Percentiles rank a stretch among this genome's conserved stretches.
phyloP scores from a whole-genome alignment of 2,797 vertebrate species.

The Harpagifer antarcticus region DNA sequence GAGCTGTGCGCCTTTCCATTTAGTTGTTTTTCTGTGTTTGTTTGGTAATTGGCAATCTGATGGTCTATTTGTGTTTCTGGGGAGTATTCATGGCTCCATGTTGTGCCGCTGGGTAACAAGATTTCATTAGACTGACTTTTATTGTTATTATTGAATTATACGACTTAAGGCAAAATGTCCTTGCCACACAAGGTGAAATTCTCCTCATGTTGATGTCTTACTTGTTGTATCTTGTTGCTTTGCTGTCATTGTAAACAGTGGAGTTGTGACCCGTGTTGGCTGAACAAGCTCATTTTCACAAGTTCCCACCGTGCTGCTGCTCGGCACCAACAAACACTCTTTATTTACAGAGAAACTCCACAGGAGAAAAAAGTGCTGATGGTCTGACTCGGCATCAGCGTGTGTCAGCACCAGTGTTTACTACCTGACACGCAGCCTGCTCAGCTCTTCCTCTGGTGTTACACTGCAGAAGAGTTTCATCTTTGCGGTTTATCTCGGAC shows the following conservation, averaged over 20 bases:
- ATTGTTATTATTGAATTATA: conserved; percentile 1
- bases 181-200: conserved; percentile 1
- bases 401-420: conserved; percentile 65
- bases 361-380: conserved; percentile 59
- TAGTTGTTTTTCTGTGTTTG: conserved; percentile 30
- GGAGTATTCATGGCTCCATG: conserved; percentile 40
- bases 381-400: conserved; percentile 27
- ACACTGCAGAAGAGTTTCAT: conserved; percentile 21
- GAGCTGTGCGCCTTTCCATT: conserved; percentile 21
- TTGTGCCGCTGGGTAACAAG: conserved; percentile 27
- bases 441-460: conserved; percentile 14
- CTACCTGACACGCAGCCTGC: conserved; percentile 31
- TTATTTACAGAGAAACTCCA: conserved; percentile 67
- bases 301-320: conserved; percentile 41
- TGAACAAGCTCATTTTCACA: conserved; percentile 30
- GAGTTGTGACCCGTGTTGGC: conserved; percentile 22
- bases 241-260: conserved; percentile 46
- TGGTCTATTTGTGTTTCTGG: conserved; percentile 53
- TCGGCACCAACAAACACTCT: conserved; percentile 40
- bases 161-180: conserved; percentile 14
- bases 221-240: conserved; percentile 15
- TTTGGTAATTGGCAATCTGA: conserved; percentile 23
- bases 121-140: conserved; percentile 39
- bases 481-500: not conserved
- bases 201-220: not conserved